Conservation (phyloP, 2,888 invertebrate species). For the Neoitamus cyanurus region DNA sequence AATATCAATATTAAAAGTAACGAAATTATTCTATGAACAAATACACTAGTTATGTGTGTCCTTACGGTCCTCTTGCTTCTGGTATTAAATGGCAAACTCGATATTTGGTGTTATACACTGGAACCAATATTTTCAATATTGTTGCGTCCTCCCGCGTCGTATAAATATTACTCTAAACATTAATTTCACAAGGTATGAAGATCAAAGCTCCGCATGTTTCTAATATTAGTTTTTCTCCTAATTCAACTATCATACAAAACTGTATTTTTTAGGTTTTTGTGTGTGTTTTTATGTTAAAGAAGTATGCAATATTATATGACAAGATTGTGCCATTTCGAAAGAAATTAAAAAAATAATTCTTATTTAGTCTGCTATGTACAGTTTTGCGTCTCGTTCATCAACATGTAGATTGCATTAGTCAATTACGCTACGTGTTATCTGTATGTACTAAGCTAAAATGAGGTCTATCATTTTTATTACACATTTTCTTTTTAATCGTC, state of each 20-base stretch:
- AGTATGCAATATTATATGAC: constrained; percentile 29
- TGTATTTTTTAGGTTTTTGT: background rate
- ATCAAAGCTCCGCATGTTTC: constrained; percentile 24
- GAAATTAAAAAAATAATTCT: constrained; percentile 34
- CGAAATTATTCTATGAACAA: constrained; percentile 23
- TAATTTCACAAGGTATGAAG: constrained; percentile 13
- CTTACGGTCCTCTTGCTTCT: background rate
- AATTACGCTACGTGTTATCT: background rate
- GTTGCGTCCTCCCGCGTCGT: background rate
- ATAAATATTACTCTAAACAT: constrained; percentile 12
- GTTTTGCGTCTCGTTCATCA: constrained; percentile 1
- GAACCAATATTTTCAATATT: constrained; percentile 28
- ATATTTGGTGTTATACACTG: constrained; percentile 47
- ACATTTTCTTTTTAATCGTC: constrained; percentile 4
- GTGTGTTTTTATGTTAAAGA: constrained; percentile 16
- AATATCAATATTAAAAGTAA: constrained; percentile 29
- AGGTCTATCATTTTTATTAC: constrained; percentile 19
- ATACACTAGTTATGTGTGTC: background rate
- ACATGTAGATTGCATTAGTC: constrained; percentile 17
- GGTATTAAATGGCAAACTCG: constrained; percentile 39
- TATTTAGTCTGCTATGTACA: background rate
- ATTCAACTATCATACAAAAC: constrained; percentile 35
- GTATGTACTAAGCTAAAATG: constrained; percentile 25
- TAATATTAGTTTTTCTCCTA: constrained; percentile 1
- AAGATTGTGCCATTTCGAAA: constrained; percentile 40